Evolutionary conservation across 2,888 invertebrate species (phyloP).

Genomic region (Cheilosia grossa): DNA sequence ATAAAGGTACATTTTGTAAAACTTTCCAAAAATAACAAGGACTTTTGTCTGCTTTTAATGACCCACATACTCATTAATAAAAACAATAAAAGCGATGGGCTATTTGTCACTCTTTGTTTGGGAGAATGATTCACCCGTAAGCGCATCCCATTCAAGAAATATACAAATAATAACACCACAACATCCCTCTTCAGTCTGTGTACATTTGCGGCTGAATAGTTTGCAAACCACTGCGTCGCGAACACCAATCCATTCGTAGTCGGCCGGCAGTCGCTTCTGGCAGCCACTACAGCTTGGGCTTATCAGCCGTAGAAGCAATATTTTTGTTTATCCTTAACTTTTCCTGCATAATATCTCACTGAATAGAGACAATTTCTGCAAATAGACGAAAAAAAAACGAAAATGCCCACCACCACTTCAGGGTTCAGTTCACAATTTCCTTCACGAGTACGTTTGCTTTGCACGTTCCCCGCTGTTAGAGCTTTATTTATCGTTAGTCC

Average conservation of each 20-base stretch:
- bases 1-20: background rate
- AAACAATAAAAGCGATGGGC: background rate
- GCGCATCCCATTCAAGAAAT: background rate
- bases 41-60: background rate
- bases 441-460: constrained; percentile 29
- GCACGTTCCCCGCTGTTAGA: constrained; percentile 9
- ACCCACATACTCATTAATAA: background rate
- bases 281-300: constrained; percentile 27
- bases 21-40: background rate
- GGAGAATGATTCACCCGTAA: background rate
- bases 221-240: background rate
- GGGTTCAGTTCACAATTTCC: background rate
- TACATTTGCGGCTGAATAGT: background rate
- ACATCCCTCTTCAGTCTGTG: background rate
- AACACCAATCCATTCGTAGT: background rate
- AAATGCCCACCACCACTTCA: background rate
- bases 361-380: constrained; percentile 34
- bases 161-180: background rate
- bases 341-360: constrained; percentile 40
- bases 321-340: constrained; percentile 41
- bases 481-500: constrained; percentile 20
- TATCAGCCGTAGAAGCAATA: constrained; percentile 38
- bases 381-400: background rate
- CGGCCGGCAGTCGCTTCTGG: background rate
- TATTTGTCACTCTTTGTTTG: background rate